Percentiles rank a stretch among this genome's conserved stretches.
These are phyloP conservation scores for Ciconia boyciana DNA, from an alignment of 2,113 vertebrate species.

Conservation along the genomic window DNA sequence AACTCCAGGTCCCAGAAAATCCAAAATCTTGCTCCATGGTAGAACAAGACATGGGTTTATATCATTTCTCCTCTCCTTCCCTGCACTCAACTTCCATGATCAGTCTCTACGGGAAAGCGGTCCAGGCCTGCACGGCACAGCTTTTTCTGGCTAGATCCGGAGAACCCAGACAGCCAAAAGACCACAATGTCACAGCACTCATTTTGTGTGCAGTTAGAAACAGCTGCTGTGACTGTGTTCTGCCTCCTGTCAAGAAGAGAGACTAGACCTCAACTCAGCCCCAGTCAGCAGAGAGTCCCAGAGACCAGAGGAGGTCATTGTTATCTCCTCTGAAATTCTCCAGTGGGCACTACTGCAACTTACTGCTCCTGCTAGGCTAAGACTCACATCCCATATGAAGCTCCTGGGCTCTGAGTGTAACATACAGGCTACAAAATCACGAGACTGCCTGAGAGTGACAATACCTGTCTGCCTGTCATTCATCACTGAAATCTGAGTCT, in stretches of 20 bases:
- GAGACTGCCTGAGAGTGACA: not conserved
- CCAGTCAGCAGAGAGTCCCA: not conserved
- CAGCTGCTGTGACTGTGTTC: not conserved
- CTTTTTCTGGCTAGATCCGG: not conserved
- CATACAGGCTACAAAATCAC: not conserved
- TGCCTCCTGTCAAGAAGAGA: not conserved
- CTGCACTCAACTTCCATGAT: not conserved
- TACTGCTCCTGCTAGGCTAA: not conserved
- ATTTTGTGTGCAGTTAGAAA: not conserved
- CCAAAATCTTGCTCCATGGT: not conserved
- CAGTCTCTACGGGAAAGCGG: not conserved
- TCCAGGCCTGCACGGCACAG: not conserved
- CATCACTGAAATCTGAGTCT: not conserved
- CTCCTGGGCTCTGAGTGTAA: not conserved
- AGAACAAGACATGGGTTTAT: not conserved
- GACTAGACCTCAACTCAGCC: not conserved
- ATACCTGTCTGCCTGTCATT: not conserved
- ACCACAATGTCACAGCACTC: not conserved
- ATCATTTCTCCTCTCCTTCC: not conserved
- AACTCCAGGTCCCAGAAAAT: not conserved
- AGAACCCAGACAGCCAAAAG: not conserved
- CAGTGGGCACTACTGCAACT: not conserved
- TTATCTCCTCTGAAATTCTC: not conserved
- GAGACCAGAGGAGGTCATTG: not conserved
- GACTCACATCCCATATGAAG: not conserved